phyloP scores from a whole-genome alignment of 2,113 vertebrate species.

The Spheniscus mendiculus region DNA sequence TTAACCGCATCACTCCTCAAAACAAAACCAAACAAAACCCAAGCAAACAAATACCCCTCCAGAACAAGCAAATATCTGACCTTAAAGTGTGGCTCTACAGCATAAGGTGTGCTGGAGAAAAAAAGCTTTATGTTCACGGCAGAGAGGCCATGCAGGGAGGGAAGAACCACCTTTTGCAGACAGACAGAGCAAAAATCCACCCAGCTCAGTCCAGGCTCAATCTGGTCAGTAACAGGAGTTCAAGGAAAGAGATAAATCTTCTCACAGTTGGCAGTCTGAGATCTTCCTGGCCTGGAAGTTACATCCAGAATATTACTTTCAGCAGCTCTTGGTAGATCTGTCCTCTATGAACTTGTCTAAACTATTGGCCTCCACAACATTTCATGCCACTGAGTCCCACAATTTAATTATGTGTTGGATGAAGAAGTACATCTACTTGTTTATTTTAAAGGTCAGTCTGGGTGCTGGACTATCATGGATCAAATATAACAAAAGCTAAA shows the following conservation, averaged over 20 bases:
- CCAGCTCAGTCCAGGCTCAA: background rate
- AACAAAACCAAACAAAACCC: conserved; percentile 14
- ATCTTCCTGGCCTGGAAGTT: background rate
- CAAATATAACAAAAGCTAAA: background rate
- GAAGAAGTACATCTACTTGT: background rate
- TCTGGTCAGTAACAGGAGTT: background rate
- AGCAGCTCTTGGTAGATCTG: background rate
- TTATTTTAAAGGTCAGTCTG: conserved; percentile 1
- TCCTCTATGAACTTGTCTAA: background rate
- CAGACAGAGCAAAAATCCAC: background rate
- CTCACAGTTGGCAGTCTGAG: background rate
- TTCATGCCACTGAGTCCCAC: background rate
- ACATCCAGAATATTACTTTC: background rate
- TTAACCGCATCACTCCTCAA: background rate
- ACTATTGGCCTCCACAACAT: background rate
- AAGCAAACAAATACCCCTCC: background rate
- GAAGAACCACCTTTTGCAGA: background rate
- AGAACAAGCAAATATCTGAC: background rate
- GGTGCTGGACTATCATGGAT: background rate
- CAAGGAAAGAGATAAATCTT: background rate
- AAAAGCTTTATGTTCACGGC: background rate
- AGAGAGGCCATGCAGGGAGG: background rate
- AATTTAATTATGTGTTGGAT: background rate
- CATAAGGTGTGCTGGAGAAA: background rate
- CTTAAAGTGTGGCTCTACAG: background rate